phyloP scores from a whole-genome alignment of 1,140 invertebrate species.

The Drosophila albomicans region DNA sequence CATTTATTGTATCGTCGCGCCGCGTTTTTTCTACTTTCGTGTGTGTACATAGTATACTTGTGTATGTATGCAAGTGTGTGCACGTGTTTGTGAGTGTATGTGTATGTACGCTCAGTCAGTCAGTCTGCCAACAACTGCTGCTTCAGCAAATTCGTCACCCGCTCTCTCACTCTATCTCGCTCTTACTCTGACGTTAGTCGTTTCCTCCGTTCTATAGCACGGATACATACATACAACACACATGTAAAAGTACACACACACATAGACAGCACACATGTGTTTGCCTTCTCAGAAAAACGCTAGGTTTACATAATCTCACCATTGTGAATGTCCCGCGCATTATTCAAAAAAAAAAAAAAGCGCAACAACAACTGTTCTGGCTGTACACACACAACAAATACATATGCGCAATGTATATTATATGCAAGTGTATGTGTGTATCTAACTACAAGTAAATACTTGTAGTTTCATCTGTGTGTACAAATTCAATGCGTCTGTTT shows the following conservation, averaged over 20 bases:
- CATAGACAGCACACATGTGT: slow-evolving; percentile 9
- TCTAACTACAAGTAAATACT: background rate
- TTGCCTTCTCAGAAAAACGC: slow-evolving; percentile 48
- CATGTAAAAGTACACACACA: slow-evolving; percentile 28
- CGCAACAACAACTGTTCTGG: slow-evolving; percentile 16
- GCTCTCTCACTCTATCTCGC: slow-evolving; percentile 19
- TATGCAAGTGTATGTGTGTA: background rate
- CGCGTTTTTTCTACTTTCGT: slow-evolving; percentile 47
- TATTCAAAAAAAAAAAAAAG: slow-evolving; percentile 23
- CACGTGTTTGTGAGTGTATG: slow-evolving; percentile 14
- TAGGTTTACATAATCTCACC: slow-evolving; percentile 69
- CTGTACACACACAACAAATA: slow-evolving; percentile 5
- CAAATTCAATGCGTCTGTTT: slow-evolving; percentile 1
- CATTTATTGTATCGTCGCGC: slow-evolving; percentile 53
- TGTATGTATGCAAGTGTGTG: slow-evolving; percentile 32
- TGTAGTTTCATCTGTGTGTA: background rate
- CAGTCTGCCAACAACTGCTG: slow-evolving; percentile 65
- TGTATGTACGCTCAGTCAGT: slow-evolving; percentile 59
- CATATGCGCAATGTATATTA: too few relatives aligned
- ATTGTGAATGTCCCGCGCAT: slow-evolving; percentile 43
- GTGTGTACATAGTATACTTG: slow-evolving; percentile 42
- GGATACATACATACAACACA: slow-evolving; percentile 20
- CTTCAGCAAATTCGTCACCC: slow-evolving; percentile 73
- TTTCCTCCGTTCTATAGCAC: slow-evolving; percentile 37
- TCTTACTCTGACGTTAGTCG: slow-evolving; percentile 66